These are phyloP conservation scores for Oxyruncus cristatus DNA, from an alignment of 2,113 vertebrate genomes.

Conservation along the genomic window DNA sequence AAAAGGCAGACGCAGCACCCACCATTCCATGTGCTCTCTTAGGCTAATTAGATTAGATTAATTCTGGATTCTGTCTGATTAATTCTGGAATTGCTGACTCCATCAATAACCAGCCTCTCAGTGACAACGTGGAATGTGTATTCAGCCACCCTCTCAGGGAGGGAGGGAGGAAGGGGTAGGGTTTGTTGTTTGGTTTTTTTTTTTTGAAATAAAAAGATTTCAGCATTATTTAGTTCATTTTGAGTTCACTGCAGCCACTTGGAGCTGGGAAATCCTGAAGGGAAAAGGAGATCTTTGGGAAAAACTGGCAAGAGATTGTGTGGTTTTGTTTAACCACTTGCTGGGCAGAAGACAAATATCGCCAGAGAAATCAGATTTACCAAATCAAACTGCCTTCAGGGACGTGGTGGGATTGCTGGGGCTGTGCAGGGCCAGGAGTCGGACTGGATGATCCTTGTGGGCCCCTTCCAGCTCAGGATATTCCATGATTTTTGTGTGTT, in stretches of 20 bases:
- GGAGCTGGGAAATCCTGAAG: neutral
- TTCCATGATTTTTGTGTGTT: neutral
- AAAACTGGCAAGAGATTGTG: neutral
- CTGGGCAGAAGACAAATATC: neutral
- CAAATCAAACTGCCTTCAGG: neutral
- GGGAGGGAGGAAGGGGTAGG: neutral
- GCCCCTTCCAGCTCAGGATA: neutral
- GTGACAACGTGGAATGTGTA: neutral
- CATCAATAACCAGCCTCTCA: neutral
- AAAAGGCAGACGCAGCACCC: neutral
- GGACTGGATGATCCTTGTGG: neutral
- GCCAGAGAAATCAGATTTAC: neutral
- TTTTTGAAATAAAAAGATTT: neutral
- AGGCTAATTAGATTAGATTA: neutral
- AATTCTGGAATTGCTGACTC: neutral
- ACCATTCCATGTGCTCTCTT: neutral
- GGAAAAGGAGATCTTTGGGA: neutral
- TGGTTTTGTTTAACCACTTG: neutral
- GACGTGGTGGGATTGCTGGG: neutral
- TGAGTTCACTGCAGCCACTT: neutral
- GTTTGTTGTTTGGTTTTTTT: too few species aligned
- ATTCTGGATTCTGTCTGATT: neutral
- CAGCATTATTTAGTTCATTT: neutral
- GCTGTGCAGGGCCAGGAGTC: neutral
- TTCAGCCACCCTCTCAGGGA: neutral